Evolutionary conservation across 2,888 invertebrate genomes (phyloP).

Genomic region (Macaria notata): DNA sequence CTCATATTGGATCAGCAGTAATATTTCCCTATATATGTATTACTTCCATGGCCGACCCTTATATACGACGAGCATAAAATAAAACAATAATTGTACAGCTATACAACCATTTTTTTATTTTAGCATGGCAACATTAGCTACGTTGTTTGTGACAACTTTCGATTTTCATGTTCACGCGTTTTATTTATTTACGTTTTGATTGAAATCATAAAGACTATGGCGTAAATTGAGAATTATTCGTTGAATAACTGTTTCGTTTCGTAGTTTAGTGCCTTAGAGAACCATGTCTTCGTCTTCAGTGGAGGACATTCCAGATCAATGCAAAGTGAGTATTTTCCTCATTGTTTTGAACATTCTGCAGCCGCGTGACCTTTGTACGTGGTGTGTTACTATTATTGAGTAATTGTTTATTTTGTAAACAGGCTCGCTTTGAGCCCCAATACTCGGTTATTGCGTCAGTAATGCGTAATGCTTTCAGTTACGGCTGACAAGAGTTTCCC

Average conservation of each 20-base stretch:
- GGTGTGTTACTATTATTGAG: constrained; percentile 3
- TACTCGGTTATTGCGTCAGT: constrained; percentile 21
- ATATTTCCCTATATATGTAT: too few species aligned
- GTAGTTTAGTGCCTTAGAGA: constrained; percentile 14
- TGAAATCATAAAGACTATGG: constrained; percentile 46
- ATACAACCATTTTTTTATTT: too few species aligned
- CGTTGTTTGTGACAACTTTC: too few species aligned
- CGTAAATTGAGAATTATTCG: constrained; percentile 36
- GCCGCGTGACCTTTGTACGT: constrained; percentile 46
- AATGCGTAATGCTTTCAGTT: constrained; percentile 8
- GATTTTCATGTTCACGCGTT: too few species aligned
- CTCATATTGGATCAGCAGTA: too few species aligned
- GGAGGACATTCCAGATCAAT: constrained; percentile 72
- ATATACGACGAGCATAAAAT: too few species aligned
- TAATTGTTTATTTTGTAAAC: constrained; percentile 20
- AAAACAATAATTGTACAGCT: too few species aligned
- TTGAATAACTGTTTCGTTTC: constrained; percentile 15
- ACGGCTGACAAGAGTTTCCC: background rate
- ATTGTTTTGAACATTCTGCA: constrained; percentile 30
- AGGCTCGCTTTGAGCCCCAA: constrained; percentile 4
- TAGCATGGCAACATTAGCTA: too few species aligned
- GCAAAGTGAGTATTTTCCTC: constrained; percentile 54
- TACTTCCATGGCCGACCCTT: too few species aligned
- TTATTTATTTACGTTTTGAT: constrained; percentile 33
- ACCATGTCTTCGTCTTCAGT: constrained; percentile 70